A percentile compares a stretch with the other conserved stretches of the same genome.
phyloP scores from a whole-genome alignment of 2,888 invertebrate genomes.

The Rhagonycha lutea region DNA sequence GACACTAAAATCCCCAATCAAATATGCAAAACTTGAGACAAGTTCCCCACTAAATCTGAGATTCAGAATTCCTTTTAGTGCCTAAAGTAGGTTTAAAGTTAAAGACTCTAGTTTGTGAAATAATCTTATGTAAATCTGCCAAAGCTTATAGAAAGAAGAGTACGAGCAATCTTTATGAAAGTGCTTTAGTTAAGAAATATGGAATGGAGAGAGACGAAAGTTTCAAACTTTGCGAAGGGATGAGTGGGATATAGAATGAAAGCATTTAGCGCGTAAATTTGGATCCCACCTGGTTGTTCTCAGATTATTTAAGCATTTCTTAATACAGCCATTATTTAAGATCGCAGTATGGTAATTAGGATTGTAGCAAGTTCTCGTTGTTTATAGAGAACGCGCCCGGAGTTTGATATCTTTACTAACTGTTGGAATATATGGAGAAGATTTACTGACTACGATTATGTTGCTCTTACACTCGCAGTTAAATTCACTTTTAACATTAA shows the following conservation, averaged over 20 bases:
- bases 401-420: constrained; percentile 45
- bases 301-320: constrained; percentile 59
- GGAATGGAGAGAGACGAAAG: constrained; percentile 20
- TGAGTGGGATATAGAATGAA: constrained; percentile 48
- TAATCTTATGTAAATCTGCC: constrained; percentile 56
- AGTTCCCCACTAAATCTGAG: constrained; percentile 29
- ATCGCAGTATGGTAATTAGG: constrained; percentile 53
- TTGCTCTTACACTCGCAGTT: not conserved
- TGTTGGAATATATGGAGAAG: constrained; percentile 31
- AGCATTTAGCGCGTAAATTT: constrained; percentile 54
- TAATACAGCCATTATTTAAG: constrained; percentile 58
- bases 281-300: constrained; percentile 56
- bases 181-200: constrained; percentile 8
- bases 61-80: constrained; percentile 45
- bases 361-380: constrained; percentile 35
- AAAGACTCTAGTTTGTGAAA: constrained; percentile 53
- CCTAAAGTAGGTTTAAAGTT: constrained; percentile 53
- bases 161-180: constrained; percentile 17
- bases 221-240: constrained; percentile 10
- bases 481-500: constrained; percentile 6
- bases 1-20: constrained; percentile 39
- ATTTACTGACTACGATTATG: constrained; percentile 13
- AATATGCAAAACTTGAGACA: constrained; percentile 39
- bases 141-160: constrained; percentile 33
- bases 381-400: constrained; percentile 39